phyloP scores from a whole-genome alignment of 2,113 vertebrate genomes.

The Neofelis nebulosa region DNA sequence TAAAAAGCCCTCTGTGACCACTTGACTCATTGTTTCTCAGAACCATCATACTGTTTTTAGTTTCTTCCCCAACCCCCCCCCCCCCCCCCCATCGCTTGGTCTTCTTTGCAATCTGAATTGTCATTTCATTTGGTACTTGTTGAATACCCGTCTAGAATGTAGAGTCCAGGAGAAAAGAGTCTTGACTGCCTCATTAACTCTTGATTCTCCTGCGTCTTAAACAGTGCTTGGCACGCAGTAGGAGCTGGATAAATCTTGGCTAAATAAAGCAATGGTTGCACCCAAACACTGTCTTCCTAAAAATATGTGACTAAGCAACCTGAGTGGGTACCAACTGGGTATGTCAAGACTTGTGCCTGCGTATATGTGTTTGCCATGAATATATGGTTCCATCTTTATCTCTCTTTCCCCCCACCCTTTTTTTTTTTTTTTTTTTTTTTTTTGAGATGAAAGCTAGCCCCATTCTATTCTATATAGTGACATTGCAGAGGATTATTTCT shows the following conservation, averaged over 20 bases:
- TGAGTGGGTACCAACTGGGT: not conserved
- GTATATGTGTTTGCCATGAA: not conserved
- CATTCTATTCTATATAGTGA: not conserved
- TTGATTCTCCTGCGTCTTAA: not conserved
- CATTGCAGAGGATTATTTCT: not conserved
- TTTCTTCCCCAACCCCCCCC: not conserved
- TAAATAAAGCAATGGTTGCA: not conserved
- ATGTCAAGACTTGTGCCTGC: not conserved
- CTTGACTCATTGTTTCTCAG: not conserved
- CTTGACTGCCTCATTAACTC: not conserved
- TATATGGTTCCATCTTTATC: not conserved
- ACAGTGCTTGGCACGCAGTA: not conserved
- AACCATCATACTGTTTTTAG: not conserved
- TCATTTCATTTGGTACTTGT: not conserved
- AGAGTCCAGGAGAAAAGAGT: not conserved
- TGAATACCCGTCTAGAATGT: not conserved
- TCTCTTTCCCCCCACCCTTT: not conserved
- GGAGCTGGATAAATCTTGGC: not conserved
- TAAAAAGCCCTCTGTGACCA: not conserved
- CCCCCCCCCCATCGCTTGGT: too few species aligned
- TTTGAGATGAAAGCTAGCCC: not conserved
- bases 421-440: not conserved
- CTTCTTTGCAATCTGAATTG: not conserved
- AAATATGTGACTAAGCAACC: not conserved
- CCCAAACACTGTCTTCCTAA: not conserved